phyloP scores from a whole-genome alignment of 2,797 vertebrate genomes.

The Dendrocincla tyrannina region DNA sequence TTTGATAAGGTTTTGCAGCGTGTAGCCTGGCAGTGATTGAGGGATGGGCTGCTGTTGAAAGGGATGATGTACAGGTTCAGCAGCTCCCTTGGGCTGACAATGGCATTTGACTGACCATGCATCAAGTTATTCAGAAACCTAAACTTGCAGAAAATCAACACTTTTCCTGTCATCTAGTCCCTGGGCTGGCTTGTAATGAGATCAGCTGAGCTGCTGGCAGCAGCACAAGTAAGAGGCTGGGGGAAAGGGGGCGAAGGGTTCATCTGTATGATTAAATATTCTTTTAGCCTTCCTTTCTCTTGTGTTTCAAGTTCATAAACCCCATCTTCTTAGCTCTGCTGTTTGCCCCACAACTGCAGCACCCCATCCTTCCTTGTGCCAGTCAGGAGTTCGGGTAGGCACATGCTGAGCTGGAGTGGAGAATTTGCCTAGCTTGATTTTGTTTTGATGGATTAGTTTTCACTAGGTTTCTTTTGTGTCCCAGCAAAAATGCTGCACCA shows the following conservation, averaged over 20 bases:
- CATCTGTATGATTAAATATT: neutral
- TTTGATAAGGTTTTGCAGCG: neutral
- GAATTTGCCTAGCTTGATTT: neutral
- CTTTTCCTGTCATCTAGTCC: neutral
- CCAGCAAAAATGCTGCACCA: neutral
- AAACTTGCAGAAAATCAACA: neutral
- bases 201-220: neutral
- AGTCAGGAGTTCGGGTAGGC: neutral
- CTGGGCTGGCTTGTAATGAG: neutral
- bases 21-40: neutral
- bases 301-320: neutral
- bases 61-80: neutral
- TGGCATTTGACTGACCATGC: neutral
- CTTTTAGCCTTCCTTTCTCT: neutral
- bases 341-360: neutral
- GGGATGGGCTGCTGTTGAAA: neutral
- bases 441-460: neutral
- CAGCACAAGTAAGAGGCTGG: neutral
- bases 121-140: neutral
- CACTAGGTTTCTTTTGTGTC: neutral
- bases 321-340: neutral
- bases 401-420: neutral
- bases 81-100: neutral
- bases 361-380: accelerated
- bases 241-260: neutral